Percentiles rank a stretch among this genome's conserved stretches.
Conservation (phyloP, 2,797 vertebrate species). For the Choloepus didactylus region DNA sequence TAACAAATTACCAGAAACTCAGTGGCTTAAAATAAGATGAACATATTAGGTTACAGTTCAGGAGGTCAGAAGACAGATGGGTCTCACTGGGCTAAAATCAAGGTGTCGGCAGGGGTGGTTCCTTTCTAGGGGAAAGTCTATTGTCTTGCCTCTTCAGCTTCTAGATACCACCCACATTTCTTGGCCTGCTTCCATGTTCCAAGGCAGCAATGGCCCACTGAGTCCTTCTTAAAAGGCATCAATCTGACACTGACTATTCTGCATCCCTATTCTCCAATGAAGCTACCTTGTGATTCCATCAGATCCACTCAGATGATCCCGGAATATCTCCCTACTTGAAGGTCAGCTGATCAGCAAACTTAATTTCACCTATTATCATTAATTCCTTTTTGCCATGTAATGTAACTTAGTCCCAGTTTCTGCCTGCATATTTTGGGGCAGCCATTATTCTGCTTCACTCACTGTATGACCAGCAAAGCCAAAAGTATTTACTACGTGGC, state of each 20-base stretch:
- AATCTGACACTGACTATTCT: not conserved
- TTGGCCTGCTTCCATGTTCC: not conserved
- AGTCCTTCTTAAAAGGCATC: not conserved
- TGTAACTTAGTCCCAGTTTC: not conserved
- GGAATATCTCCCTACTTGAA: not conserved
- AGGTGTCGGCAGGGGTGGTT: not conserved
- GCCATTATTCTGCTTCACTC: not conserved
- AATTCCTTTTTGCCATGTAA: not conserved
- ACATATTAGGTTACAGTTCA: not conserved
- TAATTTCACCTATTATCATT: not conserved
- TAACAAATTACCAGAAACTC: not conserved
- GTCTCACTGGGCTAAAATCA: not conserved
- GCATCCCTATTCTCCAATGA: not conserved
- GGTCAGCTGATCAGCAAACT: not conserved
- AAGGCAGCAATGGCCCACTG: no score
- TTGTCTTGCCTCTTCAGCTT: not conserved
- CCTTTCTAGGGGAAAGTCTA: not conserved
- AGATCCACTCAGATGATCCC: not conserved
- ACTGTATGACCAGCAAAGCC: not conserved
- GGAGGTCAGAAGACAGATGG: not conserved
- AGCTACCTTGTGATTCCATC: not conserved
- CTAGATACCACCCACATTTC: accelerated
- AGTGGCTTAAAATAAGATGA: not conserved
- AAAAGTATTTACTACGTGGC: no score
- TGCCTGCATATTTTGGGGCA: not conserved